These are phyloP conservation scores for Himalopsyche phryganea DNA, from an alignment of 1,140 invertebrate species.

Conservation along the genomic window DNA sequence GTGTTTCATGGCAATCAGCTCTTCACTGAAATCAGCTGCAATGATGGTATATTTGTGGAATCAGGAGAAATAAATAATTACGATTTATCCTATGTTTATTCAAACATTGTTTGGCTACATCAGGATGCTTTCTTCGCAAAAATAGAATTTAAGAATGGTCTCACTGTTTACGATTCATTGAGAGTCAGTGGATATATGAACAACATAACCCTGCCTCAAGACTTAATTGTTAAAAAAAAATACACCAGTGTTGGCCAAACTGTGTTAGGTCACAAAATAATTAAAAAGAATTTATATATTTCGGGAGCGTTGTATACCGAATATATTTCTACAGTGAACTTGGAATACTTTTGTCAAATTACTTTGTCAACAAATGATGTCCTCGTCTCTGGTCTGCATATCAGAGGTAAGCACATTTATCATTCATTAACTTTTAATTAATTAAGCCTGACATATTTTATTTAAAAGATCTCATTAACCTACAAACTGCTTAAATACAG, in stretches of 20 bases:
- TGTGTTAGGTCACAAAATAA: conserved; percentile 19
- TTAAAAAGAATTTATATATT: conserved; percentile 32
- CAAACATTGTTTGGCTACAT: conserved; percentile 17
- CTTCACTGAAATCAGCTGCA: conserved; percentile 26
- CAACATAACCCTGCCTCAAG: conserved; percentile 3
- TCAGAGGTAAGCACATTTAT: conserved; percentile 19
- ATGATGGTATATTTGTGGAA: conserved; percentile 10
- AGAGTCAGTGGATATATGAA: conserved; percentile 12
- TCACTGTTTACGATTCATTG: conserved; percentile 3
- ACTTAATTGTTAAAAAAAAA: conserved; percentile 11
- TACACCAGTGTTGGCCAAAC: neutral
- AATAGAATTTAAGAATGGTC: conserved; percentile 6
- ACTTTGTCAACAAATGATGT: neutral
- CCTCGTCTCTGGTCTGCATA: neutral
- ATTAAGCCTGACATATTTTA: no score
- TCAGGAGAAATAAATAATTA: conserved; percentile 18
- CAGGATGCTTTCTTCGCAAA: conserved; percentile 11
- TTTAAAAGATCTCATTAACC: no score
- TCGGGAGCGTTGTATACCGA: conserved; percentile 32
- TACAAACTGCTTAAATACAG: no score
- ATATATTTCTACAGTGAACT: conserved; percentile 13
- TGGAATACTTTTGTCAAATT: conserved; percentile 17
- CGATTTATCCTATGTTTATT: conserved; percentile 3
- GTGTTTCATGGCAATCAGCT: conserved; percentile 25
- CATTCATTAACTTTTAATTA: neutral